phyloP scores from a whole-genome alignment of 2,797 vertebrate genomes.

The Lutjanus campechanus region DNA sequence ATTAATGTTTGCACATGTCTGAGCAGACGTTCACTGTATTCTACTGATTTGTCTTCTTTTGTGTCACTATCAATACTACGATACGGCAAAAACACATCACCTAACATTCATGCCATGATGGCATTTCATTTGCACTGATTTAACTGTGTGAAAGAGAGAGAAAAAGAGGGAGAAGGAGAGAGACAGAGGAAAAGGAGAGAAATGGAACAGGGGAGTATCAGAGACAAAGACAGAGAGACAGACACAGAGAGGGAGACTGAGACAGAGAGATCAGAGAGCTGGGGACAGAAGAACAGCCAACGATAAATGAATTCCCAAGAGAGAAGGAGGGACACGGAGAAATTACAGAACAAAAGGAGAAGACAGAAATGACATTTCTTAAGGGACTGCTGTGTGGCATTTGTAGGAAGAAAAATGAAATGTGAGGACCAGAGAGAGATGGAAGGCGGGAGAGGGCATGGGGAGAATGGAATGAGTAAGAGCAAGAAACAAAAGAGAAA shows the following conservation, averaged over 20 bases:
- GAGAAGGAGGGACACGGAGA: slow-evolving; percentile 79
- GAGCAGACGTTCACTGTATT: slow-evolving; percentile 4
- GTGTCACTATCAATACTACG: slow-evolving; percentile 29
- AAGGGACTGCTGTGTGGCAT: slow-evolving; percentile 84
- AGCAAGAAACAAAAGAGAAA: slow-evolving; percentile 81
- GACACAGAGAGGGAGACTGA: slow-evolving; percentile 57
- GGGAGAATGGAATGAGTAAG: slow-evolving; percentile 80
- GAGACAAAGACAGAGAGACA: slow-evolving; percentile 76
- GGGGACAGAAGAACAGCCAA: slow-evolving; percentile 73
- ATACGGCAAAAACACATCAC: slow-evolving; percentile 37
- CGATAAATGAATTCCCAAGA: slow-evolving; percentile 81
- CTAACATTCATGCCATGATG: slow-evolving; percentile 26
- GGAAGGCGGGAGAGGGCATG: slow-evolving; percentile 79
- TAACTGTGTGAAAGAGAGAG: slow-evolving; percentile 17
- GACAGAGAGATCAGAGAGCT: slow-evolving; percentile 81
- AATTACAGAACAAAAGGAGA: slow-evolving; percentile 84
- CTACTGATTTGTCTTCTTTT: slow-evolving; percentile 27
- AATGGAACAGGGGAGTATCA: slow-evolving; percentile 45
- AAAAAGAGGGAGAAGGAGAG: slow-evolving; percentile 5
- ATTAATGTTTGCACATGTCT: slow-evolving; percentile 18
- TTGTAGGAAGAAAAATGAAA: slow-evolving; percentile 84
- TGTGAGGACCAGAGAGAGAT: slow-evolving; percentile 82
- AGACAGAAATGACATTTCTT: slow-evolving; percentile 85
- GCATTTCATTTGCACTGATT: slow-evolving; percentile 42
- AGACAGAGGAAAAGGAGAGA: slow-evolving; percentile 26